These are phyloP conservation scores for Myopa testacea DNA, from an alignment of 2,888 invertebrate genomes.

Conservation along the genomic window DNA sequence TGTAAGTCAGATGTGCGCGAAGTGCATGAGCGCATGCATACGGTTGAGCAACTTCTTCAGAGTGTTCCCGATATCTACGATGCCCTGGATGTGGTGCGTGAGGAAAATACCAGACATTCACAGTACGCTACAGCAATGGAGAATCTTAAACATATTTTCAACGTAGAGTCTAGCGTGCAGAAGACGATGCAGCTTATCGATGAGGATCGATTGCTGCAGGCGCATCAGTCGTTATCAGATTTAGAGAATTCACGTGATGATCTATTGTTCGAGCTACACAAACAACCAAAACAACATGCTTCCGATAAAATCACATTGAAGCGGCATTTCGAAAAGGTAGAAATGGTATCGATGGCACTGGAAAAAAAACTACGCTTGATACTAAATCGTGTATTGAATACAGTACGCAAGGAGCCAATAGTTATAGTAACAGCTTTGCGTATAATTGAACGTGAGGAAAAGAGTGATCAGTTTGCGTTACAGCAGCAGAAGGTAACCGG, in stretches of 20 bases:
- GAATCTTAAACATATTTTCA: slow-evolving; percentile 97
- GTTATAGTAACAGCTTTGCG: slow-evolving; percentile 95
- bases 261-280: slow-evolving; percentile 91
- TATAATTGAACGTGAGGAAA: slow-evolving; percentile 97
- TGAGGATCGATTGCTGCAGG: slow-evolving; percentile 93
- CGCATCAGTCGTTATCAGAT: slow-evolving; percentile 94
- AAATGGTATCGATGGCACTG: slow-evolving; percentile 86
- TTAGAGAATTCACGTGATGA: slow-evolving; percentile 97
- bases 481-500: slow-evolving; percentile 75
- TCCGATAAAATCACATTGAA: slow-evolving; percentile 90
- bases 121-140: slow-evolving; percentile 98
- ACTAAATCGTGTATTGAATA: slow-evolving; percentile 89
- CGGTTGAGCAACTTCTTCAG: slow-evolving; percentile 80
- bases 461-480: slow-evolving; percentile 88
- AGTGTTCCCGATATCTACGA: slow-evolving; percentile 84
- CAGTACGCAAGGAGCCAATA: slow-evolving; percentile 93
- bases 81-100: slow-evolving; percentile 85
- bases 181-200: slow-evolving; percentile 94
- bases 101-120: slow-evolving; percentile 94
- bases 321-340: slow-evolving; percentile 96
- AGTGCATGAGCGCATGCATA: slow-evolving; percentile 77
- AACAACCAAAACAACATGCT: slow-evolving; percentile 89
- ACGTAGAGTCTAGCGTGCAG: slow-evolving; percentile 95
- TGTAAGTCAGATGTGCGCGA: slow-evolving; percentile 88
- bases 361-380: slow-evolving; percentile 94